Evolutionary conservation across 2,113 vertebrate species (phyloP).

Genomic region (Copsychus sechellarum): DNA sequence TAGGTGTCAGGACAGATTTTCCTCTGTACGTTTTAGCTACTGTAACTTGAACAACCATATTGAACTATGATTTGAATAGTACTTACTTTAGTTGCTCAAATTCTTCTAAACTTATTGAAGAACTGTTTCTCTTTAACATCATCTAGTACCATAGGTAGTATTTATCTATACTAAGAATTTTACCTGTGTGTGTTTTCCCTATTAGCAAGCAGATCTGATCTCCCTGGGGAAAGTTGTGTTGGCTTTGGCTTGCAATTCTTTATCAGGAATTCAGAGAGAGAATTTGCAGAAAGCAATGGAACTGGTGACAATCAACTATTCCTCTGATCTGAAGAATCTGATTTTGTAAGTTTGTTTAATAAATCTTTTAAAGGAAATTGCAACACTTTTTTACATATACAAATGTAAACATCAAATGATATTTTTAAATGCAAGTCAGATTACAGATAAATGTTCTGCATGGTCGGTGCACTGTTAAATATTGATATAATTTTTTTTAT

Average conservation of each 20-base stretch:
- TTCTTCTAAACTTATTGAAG: neutral
- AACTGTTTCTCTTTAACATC: neutral
- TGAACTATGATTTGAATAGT: neutral
- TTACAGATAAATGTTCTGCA: neutral
- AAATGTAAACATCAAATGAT: neutral
- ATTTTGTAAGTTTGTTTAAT: constrained; percentile 87
- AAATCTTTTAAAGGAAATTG: neutral
- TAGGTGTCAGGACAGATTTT: neutral
- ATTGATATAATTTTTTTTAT: neutral
- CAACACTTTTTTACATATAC: neutral
- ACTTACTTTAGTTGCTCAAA: neutral
- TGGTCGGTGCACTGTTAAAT: neutral
- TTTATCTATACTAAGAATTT: neutral
- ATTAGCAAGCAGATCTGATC: constrained; percentile 97
- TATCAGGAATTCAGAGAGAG: constrained; percentile 98
- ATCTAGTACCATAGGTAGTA: neutral
- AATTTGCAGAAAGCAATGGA: constrained; percentile 99
- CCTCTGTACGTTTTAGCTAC: neutral
- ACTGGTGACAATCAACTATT: constrained; percentile 99
- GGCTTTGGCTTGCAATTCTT: constrained; percentile 97
- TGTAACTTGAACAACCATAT: neutral
- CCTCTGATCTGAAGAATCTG: constrained; percentile 99
- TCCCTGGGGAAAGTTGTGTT: constrained; percentile 98
- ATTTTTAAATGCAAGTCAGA: neutral
- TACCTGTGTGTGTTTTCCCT: constrained; percentile 53